A percentile compares a stretch with the other conserved stretches of the same genome.
These are phyloP conservation scores for Trichopria drosophilae DNA, from an alignment of 2,888 invertebrate species.

Conservation along the genomic window DNA sequence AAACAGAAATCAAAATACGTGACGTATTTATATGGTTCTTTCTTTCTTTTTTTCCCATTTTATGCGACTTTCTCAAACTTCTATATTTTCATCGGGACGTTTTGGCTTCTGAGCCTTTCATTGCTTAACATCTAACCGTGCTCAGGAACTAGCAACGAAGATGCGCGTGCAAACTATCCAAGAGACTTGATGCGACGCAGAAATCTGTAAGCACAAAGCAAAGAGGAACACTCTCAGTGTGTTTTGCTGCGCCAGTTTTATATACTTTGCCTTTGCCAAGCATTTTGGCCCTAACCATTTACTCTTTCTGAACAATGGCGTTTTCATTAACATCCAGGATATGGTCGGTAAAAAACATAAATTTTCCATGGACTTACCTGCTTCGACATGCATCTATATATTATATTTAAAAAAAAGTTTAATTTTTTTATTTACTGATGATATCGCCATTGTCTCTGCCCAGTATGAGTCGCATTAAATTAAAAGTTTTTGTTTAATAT, in stretches of 20 bases:
- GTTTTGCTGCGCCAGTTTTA: slow-evolving; percentile 53
- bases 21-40: slow-evolving; percentile 43
- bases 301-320: slow-evolving; percentile 51
- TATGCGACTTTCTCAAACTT: neutral
- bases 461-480: no score
- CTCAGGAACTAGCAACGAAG: slow-evolving; percentile 57
- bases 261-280: slow-evolving; percentile 54
- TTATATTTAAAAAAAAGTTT: no score
- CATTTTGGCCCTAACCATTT: slow-evolving; percentile 52
- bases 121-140: slow-evolving; percentile 53
- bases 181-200: slow-evolving; percentile 56
- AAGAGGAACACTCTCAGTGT: slow-evolving; percentile 58
- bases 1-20: slow-evolving; percentile 59
- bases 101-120: slow-evolving; percentile 37
- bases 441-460: no score
- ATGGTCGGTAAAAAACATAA: no score
- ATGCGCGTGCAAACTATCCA: slow-evolving; percentile 56
- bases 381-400: no score
- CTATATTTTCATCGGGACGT: neutral
- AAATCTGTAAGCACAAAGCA: slow-evolving; percentile 60
- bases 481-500: no score
- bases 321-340: slow-evolving; percentile 32
- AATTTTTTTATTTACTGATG: no score
- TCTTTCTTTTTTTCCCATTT: no score
- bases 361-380: no score